phyloP scores from a whole-genome alignment of 2,113 vertebrate genomes.

The Dipodomys stephensi region DNA sequence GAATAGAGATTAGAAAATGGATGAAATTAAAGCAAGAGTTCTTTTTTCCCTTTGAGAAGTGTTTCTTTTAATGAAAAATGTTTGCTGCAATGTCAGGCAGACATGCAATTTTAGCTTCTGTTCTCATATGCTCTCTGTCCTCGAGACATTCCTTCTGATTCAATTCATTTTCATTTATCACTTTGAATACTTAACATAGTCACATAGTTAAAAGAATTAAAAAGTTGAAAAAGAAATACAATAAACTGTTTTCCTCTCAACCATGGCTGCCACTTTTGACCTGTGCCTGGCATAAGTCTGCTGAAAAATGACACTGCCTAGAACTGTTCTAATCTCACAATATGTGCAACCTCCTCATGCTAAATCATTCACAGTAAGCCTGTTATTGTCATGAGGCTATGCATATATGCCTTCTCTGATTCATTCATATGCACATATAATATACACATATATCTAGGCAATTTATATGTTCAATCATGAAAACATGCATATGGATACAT shows the following conservation, averaged over 20 bases:
- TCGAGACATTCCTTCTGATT: background rate
- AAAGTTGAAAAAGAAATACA: background rate
- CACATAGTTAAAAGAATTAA: background rate
- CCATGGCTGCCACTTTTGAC: background rate
- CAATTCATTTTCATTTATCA: background rate
- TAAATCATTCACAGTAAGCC: background rate
- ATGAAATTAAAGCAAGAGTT: background rate
- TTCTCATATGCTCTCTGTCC: background rate
- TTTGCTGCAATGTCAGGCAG: background rate
- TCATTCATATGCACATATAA: background rate
- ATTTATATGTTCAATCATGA: background rate
- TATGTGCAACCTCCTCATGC: background rate
- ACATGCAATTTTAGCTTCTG: background rate
- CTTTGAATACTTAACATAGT: background rate
- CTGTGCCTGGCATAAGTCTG: background rate
- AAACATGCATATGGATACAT: background rate
- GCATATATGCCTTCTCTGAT: background rate
- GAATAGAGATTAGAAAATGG: background rate
- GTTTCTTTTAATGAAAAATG: conserved; percentile 30
- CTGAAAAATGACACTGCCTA: background rate
- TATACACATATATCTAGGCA: background rate
- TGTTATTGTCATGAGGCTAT: background rate
- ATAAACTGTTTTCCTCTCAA: background rate
- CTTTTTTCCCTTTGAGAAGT: background rate
- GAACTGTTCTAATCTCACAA: background rate